These are phyloP conservation scores for Barypeithes pellucidus DNA, from an alignment of 2,888 invertebrate genomes.

Conservation along the genomic window DNA sequence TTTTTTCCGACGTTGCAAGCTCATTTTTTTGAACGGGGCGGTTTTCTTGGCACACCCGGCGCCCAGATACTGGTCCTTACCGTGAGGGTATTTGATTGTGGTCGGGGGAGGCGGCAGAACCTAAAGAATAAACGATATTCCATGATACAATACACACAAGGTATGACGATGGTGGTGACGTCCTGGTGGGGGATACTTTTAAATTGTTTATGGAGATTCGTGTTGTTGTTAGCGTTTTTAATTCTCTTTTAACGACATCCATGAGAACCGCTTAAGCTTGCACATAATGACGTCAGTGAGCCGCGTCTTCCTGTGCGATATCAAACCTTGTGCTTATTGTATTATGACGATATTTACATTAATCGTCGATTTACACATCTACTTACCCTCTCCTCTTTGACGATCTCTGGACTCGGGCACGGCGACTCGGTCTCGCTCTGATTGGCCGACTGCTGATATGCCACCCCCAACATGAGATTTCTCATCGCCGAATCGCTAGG, in stretches of 20 bases:
- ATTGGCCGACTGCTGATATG: constrained; percentile 71
- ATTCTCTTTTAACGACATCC: too few species aligned
- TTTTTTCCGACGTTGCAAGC: constrained; percentile 72
- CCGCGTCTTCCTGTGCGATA: too few species aligned
- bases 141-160: too few species aligned
- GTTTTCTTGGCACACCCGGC: constrained; percentile 76
- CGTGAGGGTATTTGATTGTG: constrained; percentile 27
- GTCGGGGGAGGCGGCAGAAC: constrained; percentile 33
- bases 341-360: too few species aligned
- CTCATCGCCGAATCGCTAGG: constrained; percentile 76
- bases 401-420: constrained; percentile 71
- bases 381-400: constrained; percentile 59
- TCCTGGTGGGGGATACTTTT: too few species aligned
- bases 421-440: constrained; percentile 70
- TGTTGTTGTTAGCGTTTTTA: too few species aligned
- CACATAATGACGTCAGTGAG: too few species aligned
- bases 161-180: too few species aligned
- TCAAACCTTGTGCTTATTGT: too few species aligned
- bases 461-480: constrained; percentile 77
- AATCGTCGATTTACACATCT: too few species aligned
- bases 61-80: constrained; percentile 69
- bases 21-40: constrained; percentile 74
- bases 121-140: neutral
- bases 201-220: too few species aligned
- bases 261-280: too few species aligned